Conservation (phyloP, 1,140 invertebrate genomes). For the Drosophila kanapiae region DNA sequence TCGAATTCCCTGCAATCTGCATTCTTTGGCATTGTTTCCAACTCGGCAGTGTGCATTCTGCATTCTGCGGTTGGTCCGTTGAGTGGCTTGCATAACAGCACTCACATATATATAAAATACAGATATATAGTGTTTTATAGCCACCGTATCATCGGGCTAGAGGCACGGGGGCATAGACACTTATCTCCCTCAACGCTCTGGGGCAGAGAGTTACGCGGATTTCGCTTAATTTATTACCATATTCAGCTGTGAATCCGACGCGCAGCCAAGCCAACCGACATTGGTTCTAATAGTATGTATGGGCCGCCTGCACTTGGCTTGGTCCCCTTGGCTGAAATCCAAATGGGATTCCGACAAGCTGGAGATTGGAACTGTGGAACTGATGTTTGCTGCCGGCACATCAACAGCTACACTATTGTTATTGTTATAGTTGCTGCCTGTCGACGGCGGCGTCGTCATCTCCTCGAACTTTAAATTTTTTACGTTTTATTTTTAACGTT, state of each 20-base stretch:
- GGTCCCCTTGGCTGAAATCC: slow-evolving; percentile 38
- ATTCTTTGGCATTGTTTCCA: slow-evolving; percentile 20
- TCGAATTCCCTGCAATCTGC: slow-evolving; percentile 1
- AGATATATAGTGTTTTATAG: not conserved
- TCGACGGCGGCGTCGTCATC: slow-evolving; percentile 49
- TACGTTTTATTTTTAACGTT: slow-evolving; percentile 14
- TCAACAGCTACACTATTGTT: slow-evolving; percentile 65
- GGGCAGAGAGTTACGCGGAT: slow-evolving; percentile 41
- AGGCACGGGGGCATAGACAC: slow-evolving; percentile 15
- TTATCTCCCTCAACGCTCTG: slow-evolving; percentile 29
- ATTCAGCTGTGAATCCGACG: slow-evolving; percentile 80
- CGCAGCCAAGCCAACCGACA: slow-evolving; percentile 64
- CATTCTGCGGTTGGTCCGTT: slow-evolving; percentile 45
- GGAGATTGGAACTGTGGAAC: slow-evolving; percentile 34
- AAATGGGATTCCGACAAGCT: slow-evolving; percentile 60
- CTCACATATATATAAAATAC: not conserved
- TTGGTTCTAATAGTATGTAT: slow-evolving; percentile 49
- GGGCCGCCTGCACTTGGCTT: not conserved
- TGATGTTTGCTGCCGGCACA: slow-evolving; percentile 49
- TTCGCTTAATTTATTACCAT: slow-evolving; percentile 83
- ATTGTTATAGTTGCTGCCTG: slow-evolving; percentile 62
- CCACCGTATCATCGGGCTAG: slow-evolving; percentile 4
- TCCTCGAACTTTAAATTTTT: slow-evolving; percentile 65
- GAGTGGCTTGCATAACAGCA: slow-evolving; percentile 49
- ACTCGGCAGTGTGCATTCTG: slow-evolving; percentile 13